Evolutionary conservation across 2,888 invertebrate genomes (phyloP), one percentile per base, ranked within the genome.

Genomic region (Microctonus hyperodae): DNA sequence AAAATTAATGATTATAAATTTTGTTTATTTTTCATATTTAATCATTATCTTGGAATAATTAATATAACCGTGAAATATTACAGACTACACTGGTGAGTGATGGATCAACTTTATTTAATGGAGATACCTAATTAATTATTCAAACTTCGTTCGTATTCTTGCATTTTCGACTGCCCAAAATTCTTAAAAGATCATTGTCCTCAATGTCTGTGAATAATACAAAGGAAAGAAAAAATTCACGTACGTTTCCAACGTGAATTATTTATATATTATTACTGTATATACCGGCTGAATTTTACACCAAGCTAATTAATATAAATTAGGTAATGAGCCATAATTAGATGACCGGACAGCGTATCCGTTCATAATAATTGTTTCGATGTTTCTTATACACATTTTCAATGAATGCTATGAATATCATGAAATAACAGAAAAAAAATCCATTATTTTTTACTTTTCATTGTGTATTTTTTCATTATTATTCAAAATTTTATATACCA

Each of bases 261-360:
- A 44, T 44, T 16, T 56, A 44, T n/a, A n/a, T n/a, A n/a, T n/a
- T 64, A 37, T 68, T 28, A 23, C 35, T 59, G 67, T 66, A 66
- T 67, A 66, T 59, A 60, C n/a, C 44, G 50, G 62, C 62, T 23
- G 50, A 57, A 16, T 16, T 44, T 50, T 40, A 57, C 64, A 69
- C 68, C 66, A 65, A 48, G 50, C 67, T 70, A 72, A 73, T 73
- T 73, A 72, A 58, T 62, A 65, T 53, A 63, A 70, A 72, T 72
- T 70, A 73, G 69, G 70, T 70, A 69, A 69, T 69, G 48, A 62
- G 50, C 59, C 62, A 55, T 69, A 69, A 67, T 70, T 70, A 72
- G 60, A 51, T 31, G 48, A 31, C 9, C 53, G 60, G 59, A 60
- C 60, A 59, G 65, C 65, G 65, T 65, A 55, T 65, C 60, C 60